A percentile compares a stretch with the other conserved stretches of the same genome.
Evolutionary conservation across 53 echinoderm and acorn worm species (phyloP).

Genomic region (Henricia sp.): DNA sequence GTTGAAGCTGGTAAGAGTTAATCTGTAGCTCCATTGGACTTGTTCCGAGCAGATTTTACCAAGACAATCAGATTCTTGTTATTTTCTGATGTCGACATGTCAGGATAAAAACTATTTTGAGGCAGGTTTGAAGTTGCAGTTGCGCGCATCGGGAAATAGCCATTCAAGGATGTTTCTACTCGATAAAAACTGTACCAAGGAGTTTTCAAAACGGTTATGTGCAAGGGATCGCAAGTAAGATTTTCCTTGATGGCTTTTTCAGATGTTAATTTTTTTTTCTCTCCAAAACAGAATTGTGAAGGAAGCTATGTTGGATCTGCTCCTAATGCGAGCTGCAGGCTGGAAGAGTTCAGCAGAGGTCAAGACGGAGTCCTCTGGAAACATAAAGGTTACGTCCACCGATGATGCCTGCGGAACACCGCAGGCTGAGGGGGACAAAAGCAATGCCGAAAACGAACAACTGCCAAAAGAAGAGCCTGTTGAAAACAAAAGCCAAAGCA

Average conservation of each 20-base stretch:
- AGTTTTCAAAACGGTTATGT: too few relatives aligned
- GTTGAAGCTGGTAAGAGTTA: neutral
- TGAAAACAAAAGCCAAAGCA: too few relatives aligned
- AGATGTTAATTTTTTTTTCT: neutral
- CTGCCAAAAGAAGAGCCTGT: neutral
- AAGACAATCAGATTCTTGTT: too few relatives aligned
- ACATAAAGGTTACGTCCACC: neutral
- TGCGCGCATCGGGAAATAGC: too few relatives aligned
- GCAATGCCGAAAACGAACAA: neutral
- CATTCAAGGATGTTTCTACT: too few relatives aligned
- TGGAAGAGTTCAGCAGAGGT: constrained; percentile 35
- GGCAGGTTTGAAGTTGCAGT: too few relatives aligned
- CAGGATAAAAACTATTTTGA: too few relatives aligned
- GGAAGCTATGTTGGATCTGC: constrained; percentile 41
- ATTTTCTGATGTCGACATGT: too few relatives aligned
- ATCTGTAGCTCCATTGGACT: neutral
- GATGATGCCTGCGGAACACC: neutral
- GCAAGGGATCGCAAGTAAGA: too few relatives aligned
- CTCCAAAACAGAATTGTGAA: constrained; percentile 42
- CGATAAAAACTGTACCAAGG: too few relatives aligned
- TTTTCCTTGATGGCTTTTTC: too few relatives aligned
- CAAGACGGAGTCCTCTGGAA: constrained; percentile 8
- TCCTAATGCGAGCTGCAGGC: constrained; percentile 37
- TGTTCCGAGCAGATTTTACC: neutral
- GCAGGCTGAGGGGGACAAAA: neutral